These are phyloP conservation scores for Diabrotica undecimpunctata DNA, from an alignment of 1,140 invertebrate species.

Conservation along the genomic window DNA sequence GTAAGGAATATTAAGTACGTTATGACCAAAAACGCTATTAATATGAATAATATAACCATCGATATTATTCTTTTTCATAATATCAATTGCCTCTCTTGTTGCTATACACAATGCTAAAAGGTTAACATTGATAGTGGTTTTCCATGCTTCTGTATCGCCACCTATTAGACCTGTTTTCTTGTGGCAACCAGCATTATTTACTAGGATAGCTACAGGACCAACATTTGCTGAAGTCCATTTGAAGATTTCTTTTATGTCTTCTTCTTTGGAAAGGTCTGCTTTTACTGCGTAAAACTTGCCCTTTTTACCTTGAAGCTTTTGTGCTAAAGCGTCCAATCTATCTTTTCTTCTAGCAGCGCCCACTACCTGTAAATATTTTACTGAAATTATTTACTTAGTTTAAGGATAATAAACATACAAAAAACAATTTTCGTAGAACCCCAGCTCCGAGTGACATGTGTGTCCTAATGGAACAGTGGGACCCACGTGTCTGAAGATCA, in stretches of 20 bases:
- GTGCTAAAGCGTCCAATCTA: slow-evolving; percentile 24
- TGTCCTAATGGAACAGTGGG: no score
- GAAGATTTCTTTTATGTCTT: slow-evolving; percentile 63
- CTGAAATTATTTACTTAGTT: not conserved
- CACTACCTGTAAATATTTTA: slow-evolving; percentile 32
- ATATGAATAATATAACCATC: slow-evolving; percentile 1
- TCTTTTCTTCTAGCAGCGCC: slow-evolving; percentile 32
- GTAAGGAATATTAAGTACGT: slow-evolving; percentile 6
- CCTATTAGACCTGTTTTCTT: slow-evolving; percentile 7
- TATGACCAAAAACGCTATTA: slow-evolving; percentile 40
- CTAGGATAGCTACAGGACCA: slow-evolving; percentile 63
- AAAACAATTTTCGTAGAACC: no score
- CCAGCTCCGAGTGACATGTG: no score
- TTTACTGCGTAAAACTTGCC: slow-evolving; percentile 34
- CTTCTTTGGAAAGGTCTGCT: slow-evolving; percentile 47
- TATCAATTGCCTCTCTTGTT: not conserved
- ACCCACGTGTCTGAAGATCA: no score
- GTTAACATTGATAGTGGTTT: no score
- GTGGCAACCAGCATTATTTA: slow-evolving; percentile 67
- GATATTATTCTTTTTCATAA: slow-evolving; percentile 55
- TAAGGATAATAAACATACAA: no score
- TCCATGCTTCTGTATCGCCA: not conserved
- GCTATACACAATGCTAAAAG: no score
- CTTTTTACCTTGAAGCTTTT: slow-evolving; percentile 13
- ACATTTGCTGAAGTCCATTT: slow-evolving; percentile 56